Conservation (phyloP, 2,113 vertebrate species). For the Gallinago jamesoni region DNA sequence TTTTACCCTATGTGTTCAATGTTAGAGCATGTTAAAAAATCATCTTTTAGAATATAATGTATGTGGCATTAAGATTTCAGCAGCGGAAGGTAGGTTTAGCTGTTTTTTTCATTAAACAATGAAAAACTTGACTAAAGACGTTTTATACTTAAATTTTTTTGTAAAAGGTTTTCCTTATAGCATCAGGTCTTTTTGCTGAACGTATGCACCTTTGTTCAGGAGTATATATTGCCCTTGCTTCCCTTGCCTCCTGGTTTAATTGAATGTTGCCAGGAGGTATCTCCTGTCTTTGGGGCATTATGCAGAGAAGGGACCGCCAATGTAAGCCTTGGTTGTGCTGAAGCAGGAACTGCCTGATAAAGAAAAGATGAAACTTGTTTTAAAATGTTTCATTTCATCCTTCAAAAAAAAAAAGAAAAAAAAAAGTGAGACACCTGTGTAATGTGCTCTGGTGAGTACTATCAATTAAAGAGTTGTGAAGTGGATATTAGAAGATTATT, state of each 20-base stretch:
- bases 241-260: neutral
- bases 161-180: fast-evolving
- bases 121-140: neutral
- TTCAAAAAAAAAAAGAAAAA: neutral
- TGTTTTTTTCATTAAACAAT: neutral
- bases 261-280: neutral
- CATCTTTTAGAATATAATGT: neutral
- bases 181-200: neutral
- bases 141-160: neutral
- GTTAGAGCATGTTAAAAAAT: neutral
- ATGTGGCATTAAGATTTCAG: neutral
- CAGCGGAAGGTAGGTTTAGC: neutral
- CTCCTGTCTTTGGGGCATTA: neutral
- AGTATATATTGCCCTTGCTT: neutral
- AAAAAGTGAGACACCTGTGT: slow-evolving; percentile 24
- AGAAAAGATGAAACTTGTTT: slow-evolving; percentile 20
- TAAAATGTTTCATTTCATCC: slow-evolving; percentile 54
- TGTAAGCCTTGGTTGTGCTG: neutral
- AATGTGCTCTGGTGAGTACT: slow-evolving; percentile 8
- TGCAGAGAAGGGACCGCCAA: neutral
- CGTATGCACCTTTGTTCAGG: neutral
- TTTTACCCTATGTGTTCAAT: neutral
- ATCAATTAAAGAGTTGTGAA: slow-evolving; percentile 64
- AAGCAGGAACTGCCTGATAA: neutral
- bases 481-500: slow-evolving; percentile 50